A percentile compares a stretch with the other conserved stretches of the same genome.
Evolutionary conservation across 2,888 invertebrate species (phyloP).

Genomic region (Doris montereyensis): DNA sequence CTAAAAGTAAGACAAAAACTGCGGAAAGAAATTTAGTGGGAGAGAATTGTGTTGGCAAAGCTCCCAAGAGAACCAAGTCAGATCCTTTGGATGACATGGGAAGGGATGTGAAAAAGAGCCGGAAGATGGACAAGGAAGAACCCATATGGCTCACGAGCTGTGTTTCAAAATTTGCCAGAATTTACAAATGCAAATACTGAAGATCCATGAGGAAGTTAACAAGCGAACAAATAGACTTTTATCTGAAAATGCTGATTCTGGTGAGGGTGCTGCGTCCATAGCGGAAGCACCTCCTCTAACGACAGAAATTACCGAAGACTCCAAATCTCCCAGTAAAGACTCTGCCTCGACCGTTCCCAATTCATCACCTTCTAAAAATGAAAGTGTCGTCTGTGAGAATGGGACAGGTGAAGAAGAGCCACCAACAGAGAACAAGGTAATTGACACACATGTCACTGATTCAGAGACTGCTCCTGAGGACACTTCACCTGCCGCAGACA

Average conservation of each 20-base stretch:
- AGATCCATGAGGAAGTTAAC: conserved; percentile 48
- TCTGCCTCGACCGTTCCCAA: too few species aligned
- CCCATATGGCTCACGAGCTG: conserved; percentile 47
- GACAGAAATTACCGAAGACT: background rate
- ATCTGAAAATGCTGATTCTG: background rate
- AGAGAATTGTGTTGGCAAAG: conserved; percentile 40
- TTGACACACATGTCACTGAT: too few species aligned
- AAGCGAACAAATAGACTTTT: conserved; percentile 33
- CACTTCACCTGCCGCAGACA: too few species aligned
- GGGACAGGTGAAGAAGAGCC: too few species aligned
- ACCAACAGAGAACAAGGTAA: too few species aligned
- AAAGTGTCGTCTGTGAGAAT: too few species aligned
- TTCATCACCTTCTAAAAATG: too few species aligned
- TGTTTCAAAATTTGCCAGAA: conserved; percentile 48
- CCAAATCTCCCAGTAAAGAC: too few species aligned
- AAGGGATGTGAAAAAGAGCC: conserved; percentile 35
- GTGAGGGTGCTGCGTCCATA: background rate
- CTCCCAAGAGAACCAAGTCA: conserved; percentile 35
- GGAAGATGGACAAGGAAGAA: too few species aligned
- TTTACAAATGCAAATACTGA: conserved; percentile 46
- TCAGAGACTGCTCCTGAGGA: too few species aligned
- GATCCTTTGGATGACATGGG: conserved; percentile 34
- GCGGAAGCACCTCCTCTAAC: background rate
- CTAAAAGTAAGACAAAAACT: conserved; percentile 10
- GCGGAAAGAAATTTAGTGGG: conserved; percentile 33